Percentiles rank a stretch among this genome's conserved stretches.
Evolutionary conservation across 37 sponge, comb jelly and placozoan genomes (phyloP).

Genomic region (Halisarca cf. caerulea): DNA sequence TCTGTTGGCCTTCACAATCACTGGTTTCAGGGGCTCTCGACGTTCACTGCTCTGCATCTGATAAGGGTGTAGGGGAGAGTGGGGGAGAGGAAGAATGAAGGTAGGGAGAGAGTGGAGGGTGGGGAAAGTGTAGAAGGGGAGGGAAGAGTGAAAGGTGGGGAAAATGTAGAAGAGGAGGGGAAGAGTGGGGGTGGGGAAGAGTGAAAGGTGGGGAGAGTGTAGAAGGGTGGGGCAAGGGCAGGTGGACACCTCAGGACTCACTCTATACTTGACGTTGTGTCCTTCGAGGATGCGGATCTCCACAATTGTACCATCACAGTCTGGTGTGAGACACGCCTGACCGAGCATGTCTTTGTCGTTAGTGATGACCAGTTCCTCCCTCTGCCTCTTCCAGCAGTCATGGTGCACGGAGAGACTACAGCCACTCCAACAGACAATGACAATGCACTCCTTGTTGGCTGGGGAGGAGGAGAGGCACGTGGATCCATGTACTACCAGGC

Average conservation of each 20-base stretch:
- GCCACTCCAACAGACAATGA: background rate
- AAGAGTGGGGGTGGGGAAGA: too few species aligned
- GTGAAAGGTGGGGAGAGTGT: too few species aligned
- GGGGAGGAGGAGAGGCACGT: background rate
- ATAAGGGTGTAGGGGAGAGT: too few species aligned
- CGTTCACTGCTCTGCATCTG: background rate
- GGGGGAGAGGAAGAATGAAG: too few species aligned
- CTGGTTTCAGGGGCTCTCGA: background rate
- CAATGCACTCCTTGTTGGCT: background rate
- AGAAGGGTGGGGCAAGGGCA: too few species aligned
- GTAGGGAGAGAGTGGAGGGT: too few species aligned
- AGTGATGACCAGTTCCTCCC: slow-evolving; percentile 15
- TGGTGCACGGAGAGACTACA: slow-evolving; percentile 3
- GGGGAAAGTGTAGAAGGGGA: too few species aligned
- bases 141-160: too few species aligned
- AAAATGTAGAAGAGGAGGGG: too few species aligned
- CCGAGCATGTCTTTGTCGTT: slow-evolving; percentile 19
- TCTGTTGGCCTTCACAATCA: slow-evolving; percentile 11
- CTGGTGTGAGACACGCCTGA: background rate
- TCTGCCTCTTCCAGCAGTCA: slow-evolving; percentile 23
- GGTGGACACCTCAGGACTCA: too few species aligned
- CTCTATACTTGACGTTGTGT: background rate
- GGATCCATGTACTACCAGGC: background rate
- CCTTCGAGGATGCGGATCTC: background rate
- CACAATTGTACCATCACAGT: background rate